Evolutionary conservation across 2,797 vertebrate species (phyloP).

Genomic region (Artibeus lituratus): DNA sequence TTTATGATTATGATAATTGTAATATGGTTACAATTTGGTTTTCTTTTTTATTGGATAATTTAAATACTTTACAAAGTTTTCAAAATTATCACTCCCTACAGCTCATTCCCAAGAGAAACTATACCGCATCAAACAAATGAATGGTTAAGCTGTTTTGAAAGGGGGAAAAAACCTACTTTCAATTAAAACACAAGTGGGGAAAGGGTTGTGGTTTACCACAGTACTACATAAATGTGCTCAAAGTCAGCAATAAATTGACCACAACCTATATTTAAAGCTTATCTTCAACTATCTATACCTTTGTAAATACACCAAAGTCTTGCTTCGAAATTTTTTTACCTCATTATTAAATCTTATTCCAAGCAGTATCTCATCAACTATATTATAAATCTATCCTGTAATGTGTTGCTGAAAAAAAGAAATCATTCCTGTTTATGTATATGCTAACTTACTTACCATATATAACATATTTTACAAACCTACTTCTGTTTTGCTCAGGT

Average conservation of each 20-base stretch:
- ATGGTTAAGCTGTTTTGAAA: constrained; percentile 27
- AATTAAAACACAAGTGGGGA: constrained; percentile 13
- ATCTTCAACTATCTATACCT: not conserved
- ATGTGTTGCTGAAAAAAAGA: not conserved
- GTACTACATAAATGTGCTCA: constrained; percentile 31
- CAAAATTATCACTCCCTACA: constrained; percentile 39
- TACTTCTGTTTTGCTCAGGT: not conserved
- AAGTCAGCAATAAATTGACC: constrained; percentile 43
- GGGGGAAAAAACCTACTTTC: not conserved
- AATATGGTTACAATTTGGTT: not conserved
- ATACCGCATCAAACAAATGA: constrained; percentile 47
- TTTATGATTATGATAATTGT: not conserved
- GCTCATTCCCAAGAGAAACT: constrained; percentile 49
- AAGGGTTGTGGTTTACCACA: constrained; percentile 48
- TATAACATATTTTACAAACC: not conserved
- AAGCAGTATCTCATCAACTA: constrained; percentile 1
- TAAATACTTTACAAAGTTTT: constrained; percentile 43
- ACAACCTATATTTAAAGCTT: constrained; percentile 34
- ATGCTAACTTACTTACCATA: not conserved
- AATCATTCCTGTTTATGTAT: not conserved
- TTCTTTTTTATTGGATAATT: not conserved
- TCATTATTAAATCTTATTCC: constrained; percentile 21
- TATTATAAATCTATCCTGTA: constrained; percentile 2
- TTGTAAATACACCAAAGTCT: constrained; percentile 18
- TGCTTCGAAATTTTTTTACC: not conserved